Evolutionary conservation across 1,140 invertebrate species (phyloP), one percentile per base, ranked within the genome.

Genomic region (Pseudomyrmex sp.): DNA sequence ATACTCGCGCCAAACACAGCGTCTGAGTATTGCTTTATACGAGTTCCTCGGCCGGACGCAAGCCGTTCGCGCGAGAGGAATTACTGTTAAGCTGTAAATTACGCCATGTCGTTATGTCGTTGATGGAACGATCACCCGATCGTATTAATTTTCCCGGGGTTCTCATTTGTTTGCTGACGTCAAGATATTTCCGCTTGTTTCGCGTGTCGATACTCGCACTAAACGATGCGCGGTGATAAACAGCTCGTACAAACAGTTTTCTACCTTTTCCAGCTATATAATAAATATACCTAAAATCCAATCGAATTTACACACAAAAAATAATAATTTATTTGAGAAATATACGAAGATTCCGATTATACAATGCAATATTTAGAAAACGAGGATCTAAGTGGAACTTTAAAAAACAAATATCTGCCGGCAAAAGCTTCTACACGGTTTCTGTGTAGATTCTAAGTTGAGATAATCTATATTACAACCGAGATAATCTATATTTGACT

Each of bases 61-160:
- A 54, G 44, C 10, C 76, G 44, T 62, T 20, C 20, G 56, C 44
- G 18, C 44, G 46, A 44, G 58, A 75, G 48, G 65, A 26, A 75
- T 75, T 82, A 75, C 61, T 62, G 23, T 54, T 44, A 23, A 12
- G 26, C 15, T 62, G 56, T 65, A 82, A 73, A 82, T 79, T 80
- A 61, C 44, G 15, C 72, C 35, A 10, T 48, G 18, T 77, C 63
- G 26, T 77, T 70, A 70, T 15, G 54, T 69, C 52, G 65, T 72
- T 72, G 76, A 72, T 59, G 66, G 44, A 58, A 58, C 75, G 75
- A 20, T 58, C 48, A 20, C 13, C 35, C 18, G 46, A 68, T 66
- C 52, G 75, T 26, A 44, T 70, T 79, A 80, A 68, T 80, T 61
- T 59, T 44, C 23, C 44, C 26, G 61, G 12, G 61, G 7, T 54